Base-by-base conservation (phyloP, 2,797 vertebrate species). In the Astyanax mexicanus region DNA sequence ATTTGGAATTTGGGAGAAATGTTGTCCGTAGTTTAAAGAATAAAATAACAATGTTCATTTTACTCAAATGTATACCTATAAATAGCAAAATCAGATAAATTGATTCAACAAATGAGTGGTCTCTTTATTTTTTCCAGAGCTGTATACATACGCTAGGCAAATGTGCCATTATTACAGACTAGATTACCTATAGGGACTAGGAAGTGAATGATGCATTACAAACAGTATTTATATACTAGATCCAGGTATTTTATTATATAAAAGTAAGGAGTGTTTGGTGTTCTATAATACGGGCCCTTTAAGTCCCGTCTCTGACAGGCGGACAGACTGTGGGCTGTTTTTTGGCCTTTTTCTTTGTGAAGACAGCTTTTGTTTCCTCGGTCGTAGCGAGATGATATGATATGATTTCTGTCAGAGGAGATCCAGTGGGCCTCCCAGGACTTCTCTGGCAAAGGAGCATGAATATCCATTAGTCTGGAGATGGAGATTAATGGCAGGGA, bases 401-500 rank as follows among this genome's bases (percentile, higher is more conserved):
- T 87, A 88, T 89, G 90, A 89, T 90, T 90, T 84, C 83, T 90
- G 88, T 88, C 86, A 62, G 82, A 87, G 90, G 62, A 88, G 64
- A 76, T 80, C 51, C 23, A 42, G 52, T 75, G 68, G 76, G 71
- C 83, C 86, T 90, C 88, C 82, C 84, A 69, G 83, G 87, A 92
- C 89, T 87, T 84, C 85, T 88, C 87, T 90, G 88, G 87, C 88
- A 88, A 81, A 66, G 86, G 83, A 85, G 90, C 88, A 92, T 89
- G 89, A 92, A 92, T 91, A 90, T 89, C 89, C 89, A 89, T 92
- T 91, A 91, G 81, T 83, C 52, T 62, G 84, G 78, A 89, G 88
- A 90, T 92, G 87, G 87, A 92, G 91, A 93, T 92, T 86, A 91
- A 92, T 92, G 88, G 87, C 76, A 83, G 75, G 71, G 81, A 84